These are phyloP conservation scores for Drosophila nigrodunni DNA, from an alignment of 1,140 invertebrate genomes.

Conservation along the genomic window DNA sequence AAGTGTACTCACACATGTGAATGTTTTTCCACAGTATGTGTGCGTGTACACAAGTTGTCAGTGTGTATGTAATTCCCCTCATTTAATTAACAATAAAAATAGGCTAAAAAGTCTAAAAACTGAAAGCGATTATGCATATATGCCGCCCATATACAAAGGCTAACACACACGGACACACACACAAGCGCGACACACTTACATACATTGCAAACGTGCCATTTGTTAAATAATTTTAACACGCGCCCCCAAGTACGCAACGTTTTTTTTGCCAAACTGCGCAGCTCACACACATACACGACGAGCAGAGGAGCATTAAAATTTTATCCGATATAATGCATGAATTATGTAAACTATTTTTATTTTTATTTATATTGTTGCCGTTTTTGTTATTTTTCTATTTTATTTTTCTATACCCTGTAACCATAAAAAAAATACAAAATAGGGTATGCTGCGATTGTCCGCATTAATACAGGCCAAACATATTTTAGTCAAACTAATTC, in stretches of 20 bases:
- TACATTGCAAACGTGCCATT: constrained; percentile 73
- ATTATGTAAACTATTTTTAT: constrained; percentile 83
- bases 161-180: constrained; percentile 18
- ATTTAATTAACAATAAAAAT: constrained; percentile 84
- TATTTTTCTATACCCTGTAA: constrained; percentile 35
- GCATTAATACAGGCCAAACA: no score
- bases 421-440: not conserved
- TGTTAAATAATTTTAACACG: constrained; percentile 76
- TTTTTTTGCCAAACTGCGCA: constrained; percentile 47
- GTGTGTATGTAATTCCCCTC: constrained; percentile 64
- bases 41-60: constrained; percentile 11
- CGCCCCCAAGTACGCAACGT: constrained; percentile 75
- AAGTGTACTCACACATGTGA: not conserved
- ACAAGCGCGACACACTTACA: constrained; percentile 42
- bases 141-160: constrained; percentile 20
- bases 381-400: constrained; percentile 52
- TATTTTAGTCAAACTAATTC: no score
- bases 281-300: constrained; percentile 10
- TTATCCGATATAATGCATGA: constrained; percentile 82
- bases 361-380: constrained; percentile 73
- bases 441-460: not conserved
- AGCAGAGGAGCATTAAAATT: constrained; percentile 67
- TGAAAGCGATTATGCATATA: constrained; percentile 66
- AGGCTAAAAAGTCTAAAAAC: constrained; percentile 81
- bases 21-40: not conserved